Evolutionary conservation across 2,113 vertebrate genomes (phyloP).

Genomic region (Puntigrus tetrazona): DNA sequence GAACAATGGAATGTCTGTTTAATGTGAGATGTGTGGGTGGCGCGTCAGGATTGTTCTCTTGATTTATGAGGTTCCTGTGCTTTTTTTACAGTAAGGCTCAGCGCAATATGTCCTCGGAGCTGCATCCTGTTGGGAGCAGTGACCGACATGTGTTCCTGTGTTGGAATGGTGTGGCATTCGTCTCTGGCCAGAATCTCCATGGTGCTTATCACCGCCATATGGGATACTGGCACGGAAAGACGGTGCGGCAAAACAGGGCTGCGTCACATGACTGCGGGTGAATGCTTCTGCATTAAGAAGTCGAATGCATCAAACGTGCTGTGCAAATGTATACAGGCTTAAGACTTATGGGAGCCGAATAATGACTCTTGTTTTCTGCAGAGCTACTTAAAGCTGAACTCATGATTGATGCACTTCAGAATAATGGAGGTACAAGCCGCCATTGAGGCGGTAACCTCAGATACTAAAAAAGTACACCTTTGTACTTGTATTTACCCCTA

Average conservation of each 20-base stretch:
- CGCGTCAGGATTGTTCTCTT: constrained; percentile 53
- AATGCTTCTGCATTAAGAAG: constrained; percentile 60
- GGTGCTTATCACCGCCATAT: constrained; percentile 68
- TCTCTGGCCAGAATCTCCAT: constrained; percentile 58
- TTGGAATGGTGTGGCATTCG: constrained; percentile 54
- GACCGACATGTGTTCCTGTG: constrained; percentile 62
- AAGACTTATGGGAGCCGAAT: background rate
- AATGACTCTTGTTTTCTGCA: background rate
- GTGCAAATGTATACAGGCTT: background rate
- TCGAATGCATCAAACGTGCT: constrained; percentile 12
- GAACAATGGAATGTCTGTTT: constrained; percentile 56
- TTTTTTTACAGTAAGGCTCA: constrained; percentile 56
- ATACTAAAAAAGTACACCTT: background rate
- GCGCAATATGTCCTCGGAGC: constrained; percentile 54
- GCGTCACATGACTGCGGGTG: constrained; percentile 51
- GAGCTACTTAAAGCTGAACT: background rate
- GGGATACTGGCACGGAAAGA: constrained; percentile 64
- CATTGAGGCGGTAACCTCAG: background rate
- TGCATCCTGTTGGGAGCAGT: constrained; percentile 55
- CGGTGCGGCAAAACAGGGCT: constrained; percentile 46
- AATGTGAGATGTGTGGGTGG: constrained; percentile 56
- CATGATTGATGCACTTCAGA: background rate
- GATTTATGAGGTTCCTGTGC: constrained; percentile 56
- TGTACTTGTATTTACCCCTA: background rate
- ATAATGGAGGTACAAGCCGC: background rate